phyloP scores from a whole-genome alignment of 2,113 vertebrate genomes.

The Apaloderma vittatum region DNA sequence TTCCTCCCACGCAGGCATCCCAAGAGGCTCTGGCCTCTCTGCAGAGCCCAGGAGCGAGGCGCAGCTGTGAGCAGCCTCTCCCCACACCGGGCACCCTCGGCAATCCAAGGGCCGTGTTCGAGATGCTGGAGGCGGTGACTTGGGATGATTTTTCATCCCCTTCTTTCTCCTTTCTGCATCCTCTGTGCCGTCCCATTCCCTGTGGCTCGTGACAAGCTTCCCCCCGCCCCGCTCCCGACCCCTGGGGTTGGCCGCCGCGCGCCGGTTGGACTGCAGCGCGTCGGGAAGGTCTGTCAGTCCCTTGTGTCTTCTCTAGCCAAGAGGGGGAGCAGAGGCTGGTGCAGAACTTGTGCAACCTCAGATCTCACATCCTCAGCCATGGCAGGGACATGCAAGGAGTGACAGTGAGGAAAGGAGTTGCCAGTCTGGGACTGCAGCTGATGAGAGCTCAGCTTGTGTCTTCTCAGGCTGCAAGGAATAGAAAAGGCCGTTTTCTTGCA shows the following conservation, averaged over 20 bases:
- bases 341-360: rapidly evolving
- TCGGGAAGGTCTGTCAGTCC: neutral
- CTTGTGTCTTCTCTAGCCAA: neutral
- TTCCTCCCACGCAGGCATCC: constrained; percentile 23
- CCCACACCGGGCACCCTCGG: neutral
- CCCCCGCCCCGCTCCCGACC: neutral
- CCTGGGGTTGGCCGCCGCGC: too few relatives aligned
- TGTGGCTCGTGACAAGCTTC: neutral
- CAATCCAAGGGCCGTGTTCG: neutral
- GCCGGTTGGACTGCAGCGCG: neutral
- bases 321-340: neutral
- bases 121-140: neutral
- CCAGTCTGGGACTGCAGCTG: rapidly evolving
- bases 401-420: neutral
- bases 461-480: neutral
- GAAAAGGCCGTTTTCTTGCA: neutral
- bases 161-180: neutral
- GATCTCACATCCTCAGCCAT: rapidly evolving
- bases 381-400: neutral
- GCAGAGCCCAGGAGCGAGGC: neutral
- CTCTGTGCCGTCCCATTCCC: neutral
- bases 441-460: neutral
- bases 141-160: neutral
- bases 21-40: neutral
- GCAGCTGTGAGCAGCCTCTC: neutral